Percentiles rank a stretch among this genome's conserved stretches.
phyloP scores from a whole-genome alignment of 2,113 vertebrate species.

The Meriones unguiculatus region DNA sequence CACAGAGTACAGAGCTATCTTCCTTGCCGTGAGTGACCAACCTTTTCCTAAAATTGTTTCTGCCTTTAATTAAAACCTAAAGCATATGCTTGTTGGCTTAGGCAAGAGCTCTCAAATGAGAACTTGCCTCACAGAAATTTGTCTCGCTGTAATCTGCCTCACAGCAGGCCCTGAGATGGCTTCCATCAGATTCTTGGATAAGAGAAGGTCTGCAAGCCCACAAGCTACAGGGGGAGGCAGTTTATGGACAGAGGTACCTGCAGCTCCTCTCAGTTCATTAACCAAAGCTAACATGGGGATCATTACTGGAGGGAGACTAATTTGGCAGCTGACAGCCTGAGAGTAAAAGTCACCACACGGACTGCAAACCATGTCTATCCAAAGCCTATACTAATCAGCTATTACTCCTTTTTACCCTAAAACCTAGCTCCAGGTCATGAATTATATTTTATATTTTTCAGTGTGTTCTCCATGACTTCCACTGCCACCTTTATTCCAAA shows the following conservation, averaged over 20 bases:
- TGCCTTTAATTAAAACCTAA: conserved; percentile 86
- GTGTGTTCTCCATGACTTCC: background rate
- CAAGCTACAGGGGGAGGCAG: conserved; percentile 61
- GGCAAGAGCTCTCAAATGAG: conserved; percentile 73
- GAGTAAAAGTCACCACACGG: background rate
- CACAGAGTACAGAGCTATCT: conserved; percentile 12
- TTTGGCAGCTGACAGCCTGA: conserved; percentile 63
- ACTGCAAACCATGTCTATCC: background rate
- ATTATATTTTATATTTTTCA: background rate
- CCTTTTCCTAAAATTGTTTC: conserved; percentile 61
- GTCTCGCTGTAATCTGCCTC: conserved; percentile 75
- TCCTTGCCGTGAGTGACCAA: background rate
- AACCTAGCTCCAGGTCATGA: background rate
- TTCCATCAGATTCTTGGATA: conserved; percentile 62
- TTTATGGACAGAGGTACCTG: conserved; percentile 75
- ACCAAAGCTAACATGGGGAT: conserved; percentile 63
- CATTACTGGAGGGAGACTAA: conserved; percentile 60
- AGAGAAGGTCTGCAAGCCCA: conserved; percentile 44
- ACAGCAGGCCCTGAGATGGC: conserved; percentile 68
- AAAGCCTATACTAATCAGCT: background rate
- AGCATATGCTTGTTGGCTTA: conserved; percentile 77
- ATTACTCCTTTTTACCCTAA: background rate
- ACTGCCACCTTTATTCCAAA: conserved; percentile 18
- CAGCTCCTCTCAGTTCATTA: conserved; percentile 74
- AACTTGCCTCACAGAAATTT: conserved; percentile 76